Evolutionary conservation across 2,113 vertebrate genomes (phyloP).

Genomic region (Brachirus orientalis): DNA sequence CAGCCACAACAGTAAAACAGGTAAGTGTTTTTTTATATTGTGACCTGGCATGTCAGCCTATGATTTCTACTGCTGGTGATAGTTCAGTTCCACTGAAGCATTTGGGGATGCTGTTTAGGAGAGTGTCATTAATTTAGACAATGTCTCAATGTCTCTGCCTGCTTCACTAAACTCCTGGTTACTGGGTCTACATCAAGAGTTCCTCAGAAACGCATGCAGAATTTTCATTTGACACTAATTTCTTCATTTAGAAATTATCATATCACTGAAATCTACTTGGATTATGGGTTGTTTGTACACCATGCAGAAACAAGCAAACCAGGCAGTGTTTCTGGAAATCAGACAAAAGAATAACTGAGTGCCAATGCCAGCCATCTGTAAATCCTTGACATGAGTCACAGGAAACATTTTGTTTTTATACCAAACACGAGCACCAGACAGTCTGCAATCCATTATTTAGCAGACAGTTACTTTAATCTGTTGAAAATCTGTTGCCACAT

Average conservation of each 20-base stretch:
- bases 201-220: neutral
- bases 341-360: too few relatives aligned
- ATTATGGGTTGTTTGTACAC: neutral
- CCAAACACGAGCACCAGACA: constrained; percentile 3
- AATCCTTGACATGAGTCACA: neutral
- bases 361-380: too few relatives aligned
- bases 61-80: constrained; percentile 30
- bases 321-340: neutral
- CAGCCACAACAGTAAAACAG: too few relatives aligned
- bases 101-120: constrained; percentile 43
- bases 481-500: constrained; percentile 29
- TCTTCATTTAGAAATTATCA: constrained; percentile 4
- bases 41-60: constrained; percentile 1
- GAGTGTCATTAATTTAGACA: constrained; percentile 18
- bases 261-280: neutral
- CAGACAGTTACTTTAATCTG: too few relatives aligned
- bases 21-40: too few relatives aligned
- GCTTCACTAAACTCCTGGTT: constrained; percentile 1
- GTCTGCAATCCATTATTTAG: too few relatives aligned
- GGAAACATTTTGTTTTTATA: neutral
- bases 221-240: neutral
- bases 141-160: constrained; percentile 7
- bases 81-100: constrained; percentile 32
- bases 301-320: neutral
- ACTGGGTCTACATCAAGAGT: neutral